These are phyloP conservation scores for Cheilinus undulatus DNA, from an alignment of 2,113 vertebrate genomes.

Conservation along the genomic window DNA sequence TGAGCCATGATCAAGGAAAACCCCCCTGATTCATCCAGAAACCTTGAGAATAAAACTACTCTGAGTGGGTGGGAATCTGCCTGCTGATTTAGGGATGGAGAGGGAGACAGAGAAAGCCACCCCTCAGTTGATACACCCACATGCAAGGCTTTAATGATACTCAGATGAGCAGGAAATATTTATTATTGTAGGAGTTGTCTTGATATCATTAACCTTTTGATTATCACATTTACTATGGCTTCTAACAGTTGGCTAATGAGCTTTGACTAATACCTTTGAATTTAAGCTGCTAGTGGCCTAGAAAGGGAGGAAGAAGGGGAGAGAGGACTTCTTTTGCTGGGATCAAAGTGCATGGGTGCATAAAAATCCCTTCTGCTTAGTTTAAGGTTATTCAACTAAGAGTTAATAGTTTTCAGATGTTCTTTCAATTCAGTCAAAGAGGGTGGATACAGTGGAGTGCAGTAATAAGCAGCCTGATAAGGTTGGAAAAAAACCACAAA, in stretches of 20 bases:
- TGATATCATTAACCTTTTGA: conserved; percentile 67
- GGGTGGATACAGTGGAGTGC: too few species aligned
- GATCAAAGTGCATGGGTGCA: background rate
- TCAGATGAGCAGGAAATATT: conserved; percentile 31
- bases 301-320: background rate
- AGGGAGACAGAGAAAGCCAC: background rate
- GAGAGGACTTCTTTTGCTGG: background rate
- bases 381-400: background rate
- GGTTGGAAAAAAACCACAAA: too few species aligned
- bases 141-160: conserved; percentile 20
- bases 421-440: too few species aligned
- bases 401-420: too few species aligned
- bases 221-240: conserved; percentile 43
- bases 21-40: background rate
- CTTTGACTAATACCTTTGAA: conserved; percentile 2
- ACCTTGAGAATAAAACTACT: background rate
- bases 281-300: conserved; percentile 16
- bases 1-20: too few species aligned
- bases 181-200: conserved; percentile 23
- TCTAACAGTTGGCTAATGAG: conserved; percentile 31
- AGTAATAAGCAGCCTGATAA: too few species aligned
- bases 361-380: background rate
- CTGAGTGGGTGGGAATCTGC: too few species aligned
- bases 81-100: background rate
- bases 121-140: background rate